Conservation (phyloP, 2,797 vertebrate species). For the Falco novaeseelandiae region DNA sequence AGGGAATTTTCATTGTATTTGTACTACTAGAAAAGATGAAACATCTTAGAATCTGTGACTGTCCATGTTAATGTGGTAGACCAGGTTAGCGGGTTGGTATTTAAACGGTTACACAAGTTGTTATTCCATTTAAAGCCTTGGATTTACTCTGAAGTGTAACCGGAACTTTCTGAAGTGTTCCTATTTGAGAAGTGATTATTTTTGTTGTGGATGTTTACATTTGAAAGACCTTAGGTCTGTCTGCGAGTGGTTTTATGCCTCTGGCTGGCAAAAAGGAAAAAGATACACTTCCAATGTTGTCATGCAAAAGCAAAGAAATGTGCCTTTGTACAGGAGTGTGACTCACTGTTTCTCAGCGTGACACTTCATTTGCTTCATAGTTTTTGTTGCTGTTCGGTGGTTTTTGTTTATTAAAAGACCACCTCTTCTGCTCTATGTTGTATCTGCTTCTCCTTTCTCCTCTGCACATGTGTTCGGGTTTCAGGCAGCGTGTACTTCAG, state of each 20-base stretch:
- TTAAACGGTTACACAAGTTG: background rate
- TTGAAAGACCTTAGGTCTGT: constrained; percentile 26
- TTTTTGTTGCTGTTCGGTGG: constrained; percentile 17
- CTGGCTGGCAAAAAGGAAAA: constrained; percentile 64
- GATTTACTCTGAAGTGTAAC: constrained; percentile 26
- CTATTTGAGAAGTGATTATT: constrained; percentile 7
- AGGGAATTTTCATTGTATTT: background rate
- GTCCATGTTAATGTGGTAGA: background rate
- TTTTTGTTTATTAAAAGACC: constrained; percentile 6
- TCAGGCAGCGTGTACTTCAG: background rate
- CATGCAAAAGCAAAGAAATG: constrained; percentile 59
- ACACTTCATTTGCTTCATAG: constrained; percentile 34
- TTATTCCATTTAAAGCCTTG: background rate
- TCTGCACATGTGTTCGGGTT: background rate
- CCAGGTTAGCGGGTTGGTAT: background rate
- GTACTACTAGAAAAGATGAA: background rate
- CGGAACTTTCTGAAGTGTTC: constrained; percentile 45
- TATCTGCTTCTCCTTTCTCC: background rate
- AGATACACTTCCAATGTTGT: constrained; percentile 49
- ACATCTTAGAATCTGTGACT: background rate
- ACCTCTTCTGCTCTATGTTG: background rate
- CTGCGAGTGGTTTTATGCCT: constrained; percentile 39
- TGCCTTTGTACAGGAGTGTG: constrained; percentile 33
- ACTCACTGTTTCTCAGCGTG: constrained; percentile 48
- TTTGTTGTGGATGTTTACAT: constrained; percentile 52